Conservation (phyloP, 2,888 invertebrate genomes). For the Lysandra bellargus region DNA sequence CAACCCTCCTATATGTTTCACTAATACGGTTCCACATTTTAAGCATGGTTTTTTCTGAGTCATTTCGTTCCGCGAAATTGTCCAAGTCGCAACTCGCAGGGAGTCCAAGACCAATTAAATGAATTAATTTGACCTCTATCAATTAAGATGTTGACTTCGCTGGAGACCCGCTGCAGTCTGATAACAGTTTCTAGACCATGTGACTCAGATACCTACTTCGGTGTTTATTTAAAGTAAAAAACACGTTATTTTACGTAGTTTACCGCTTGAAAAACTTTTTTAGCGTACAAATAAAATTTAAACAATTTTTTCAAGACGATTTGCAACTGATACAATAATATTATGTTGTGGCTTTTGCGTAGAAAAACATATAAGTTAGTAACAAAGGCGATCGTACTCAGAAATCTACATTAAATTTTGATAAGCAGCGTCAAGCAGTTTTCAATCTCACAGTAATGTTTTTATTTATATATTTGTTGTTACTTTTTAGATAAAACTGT, state of each 20-base stretch:
- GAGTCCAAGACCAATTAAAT: constrained; percentile 59
- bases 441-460: background rate
- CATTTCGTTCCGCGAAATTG: constrained; percentile 46
- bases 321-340: too few species aligned
- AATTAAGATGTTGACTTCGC: constrained; percentile 54
- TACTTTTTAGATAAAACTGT: constrained; percentile 28
- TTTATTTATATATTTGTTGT: background rate
- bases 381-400: too few species aligned
- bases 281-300: too few species aligned
- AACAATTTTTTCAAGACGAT: too few species aligned
- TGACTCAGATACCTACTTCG: background rate
- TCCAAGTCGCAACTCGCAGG: constrained; percentile 41
- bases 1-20: too few species aligned
- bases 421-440: too few species aligned
- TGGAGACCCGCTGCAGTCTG: background rate
- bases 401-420: too few species aligned
- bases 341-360: too few species aligned
- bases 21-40: too few species aligned
- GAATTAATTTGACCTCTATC: constrained; percentile 75
- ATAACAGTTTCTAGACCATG: constrained; percentile 17
- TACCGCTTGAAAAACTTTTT: too few species aligned
- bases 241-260: background rate
- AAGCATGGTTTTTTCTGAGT: constrained; percentile 17
- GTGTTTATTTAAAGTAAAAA: background rate
- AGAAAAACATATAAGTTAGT: too few species aligned